A percentile compares a stretch with the other conserved stretches of the same genome.
phyloP scores from a whole-genome alignment of 2,888 invertebrate genomes.

The Synanthedon formicaeformis region DNA sequence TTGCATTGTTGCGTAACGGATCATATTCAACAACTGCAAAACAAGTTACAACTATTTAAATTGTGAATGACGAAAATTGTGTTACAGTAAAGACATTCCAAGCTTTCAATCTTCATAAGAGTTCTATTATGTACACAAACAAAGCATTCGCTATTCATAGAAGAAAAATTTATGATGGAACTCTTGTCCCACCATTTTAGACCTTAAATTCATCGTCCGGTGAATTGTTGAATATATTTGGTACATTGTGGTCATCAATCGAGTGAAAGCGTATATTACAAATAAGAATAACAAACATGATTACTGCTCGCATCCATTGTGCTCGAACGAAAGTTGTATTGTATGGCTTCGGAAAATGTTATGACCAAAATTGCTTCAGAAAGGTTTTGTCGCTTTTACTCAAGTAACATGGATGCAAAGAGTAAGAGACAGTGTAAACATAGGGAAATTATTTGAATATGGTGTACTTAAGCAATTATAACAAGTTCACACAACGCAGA shows the following conservation, averaged over 20 bases:
- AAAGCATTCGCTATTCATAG: slow-evolving; percentile 37
- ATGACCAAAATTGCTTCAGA: not conserved
- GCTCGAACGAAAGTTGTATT: slow-evolving; percentile 36
- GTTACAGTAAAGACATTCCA: slow-evolving; percentile 21
- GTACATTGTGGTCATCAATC: slow-evolving; percentile 29
- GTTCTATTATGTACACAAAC: slow-evolving; percentile 21
- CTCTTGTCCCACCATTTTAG: not conserved
- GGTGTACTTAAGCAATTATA: no score
- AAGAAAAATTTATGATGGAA: slow-evolving; percentile 6
- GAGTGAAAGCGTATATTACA: slow-evolving; percentile 47
- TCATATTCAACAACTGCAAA: slow-evolving; percentile 19
- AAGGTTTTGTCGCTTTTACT: no score
- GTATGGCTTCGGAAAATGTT: slow-evolving; percentile 2
- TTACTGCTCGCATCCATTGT: slow-evolving; percentile 26
- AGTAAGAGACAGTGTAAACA: no score
- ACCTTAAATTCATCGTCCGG: not conserved
- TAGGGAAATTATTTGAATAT: no score
- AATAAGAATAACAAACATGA: slow-evolving; percentile 28
- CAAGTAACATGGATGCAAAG: no score
- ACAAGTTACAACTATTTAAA: slow-evolving; percentile 24
- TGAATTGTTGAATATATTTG: slow-evolving; percentile 11
- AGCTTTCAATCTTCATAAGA: slow-evolving; percentile 25
- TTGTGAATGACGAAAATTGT: slow-evolving; percentile 27
- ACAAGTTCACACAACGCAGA: no score
- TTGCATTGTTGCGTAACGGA: slow-evolving; percentile 19